Base-by-base conservation (phyloP, 2,888 invertebrate genomes). In the Pharmacophagus antenor region DNA sequence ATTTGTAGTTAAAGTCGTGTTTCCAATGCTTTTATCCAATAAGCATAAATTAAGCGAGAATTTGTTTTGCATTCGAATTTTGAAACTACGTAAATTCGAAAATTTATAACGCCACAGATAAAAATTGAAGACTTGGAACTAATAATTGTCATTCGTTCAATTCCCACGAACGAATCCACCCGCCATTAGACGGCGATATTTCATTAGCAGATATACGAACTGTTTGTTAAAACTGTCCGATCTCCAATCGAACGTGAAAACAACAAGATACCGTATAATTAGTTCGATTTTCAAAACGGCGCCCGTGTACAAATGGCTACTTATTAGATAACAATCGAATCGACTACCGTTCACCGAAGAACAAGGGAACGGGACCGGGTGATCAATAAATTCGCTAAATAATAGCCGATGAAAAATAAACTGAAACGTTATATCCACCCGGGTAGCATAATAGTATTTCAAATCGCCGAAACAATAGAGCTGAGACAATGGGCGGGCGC, bases 401-500 rank as follows among this genome's bases (percentile, higher is more conserved):
- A 87, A 90, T 89, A 88, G 90, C 86, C 85, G 84, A 85, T 85
- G 80, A 82, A 84, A 83, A 84, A 85, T 86, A 86, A 87, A 85
- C 80, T 81, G 80, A 83, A 86, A 83, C 83, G 82, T 85, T 87
- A 87, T 85, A 76, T 84, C 83, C 84, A 86, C 85, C 88, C 87
- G 87, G 85, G 80, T 84, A 87, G 82, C 88, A 87, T 88, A 88
- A 88, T 87, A 89, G 88, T 86, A 87, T 88, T 87, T 89, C 79
- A 85, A 87, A 87, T 84, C 79, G 81, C 79, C 82, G 76, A 88
- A 82, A 90, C 90, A 89, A 90, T 88, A 86, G 88, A 69, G 67
- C 71, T 72, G 75, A 87, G 85, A 90, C 90, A 90, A 89, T 90
- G 88, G 88, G 69, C 73, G 66, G 80, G 75, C 80, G 85, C 83